A percentile compares a stretch with the other conserved stretches of the same genome.
These are phyloP conservation scores for Seira musarum DNA, from an alignment of 2,888 invertebrate species.

Conservation along the genomic window DNA sequence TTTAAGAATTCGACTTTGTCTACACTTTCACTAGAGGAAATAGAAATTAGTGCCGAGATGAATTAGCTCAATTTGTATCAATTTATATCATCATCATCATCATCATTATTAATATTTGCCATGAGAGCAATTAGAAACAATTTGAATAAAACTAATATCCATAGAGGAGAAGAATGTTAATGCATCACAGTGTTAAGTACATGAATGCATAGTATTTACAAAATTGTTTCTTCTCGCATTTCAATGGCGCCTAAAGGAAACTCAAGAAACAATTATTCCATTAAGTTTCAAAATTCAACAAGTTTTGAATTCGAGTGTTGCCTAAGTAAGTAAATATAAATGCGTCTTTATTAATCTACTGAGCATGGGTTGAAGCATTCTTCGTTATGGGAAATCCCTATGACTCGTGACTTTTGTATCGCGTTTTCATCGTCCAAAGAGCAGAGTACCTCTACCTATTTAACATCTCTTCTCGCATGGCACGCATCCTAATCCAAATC, in stretches of 20 bases:
- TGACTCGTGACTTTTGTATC: not conserved
- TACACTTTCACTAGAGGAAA: not conserved
- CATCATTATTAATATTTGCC: no score
- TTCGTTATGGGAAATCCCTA: not conserved
- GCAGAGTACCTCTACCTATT: conserved; percentile 8
- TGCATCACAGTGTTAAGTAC: no score
- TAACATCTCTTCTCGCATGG: not conserved
- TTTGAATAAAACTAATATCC: no score
- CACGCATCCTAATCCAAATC: conserved; percentile 28
- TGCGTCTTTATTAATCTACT: not conserved
- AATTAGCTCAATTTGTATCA: no score
- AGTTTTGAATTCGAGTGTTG: not conserved
- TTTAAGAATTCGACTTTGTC: not conserved
- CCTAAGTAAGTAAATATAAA: not conserved
- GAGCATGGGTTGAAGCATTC: not conserved
- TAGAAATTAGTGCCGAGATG: no score
- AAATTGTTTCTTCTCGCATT: no score
- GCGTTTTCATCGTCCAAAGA: conserved; percentile 9
- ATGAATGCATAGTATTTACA: no score
- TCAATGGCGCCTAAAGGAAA: no score
- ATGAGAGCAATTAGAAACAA: no score
- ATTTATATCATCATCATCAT: no score
- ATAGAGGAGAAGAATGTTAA: no score
- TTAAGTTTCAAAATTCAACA: not conserved
- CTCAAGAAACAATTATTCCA: no score